Base-by-base conservation (phyloP, 2,113 vertebrate genomes). In the Alouatta palliata region DNA sequence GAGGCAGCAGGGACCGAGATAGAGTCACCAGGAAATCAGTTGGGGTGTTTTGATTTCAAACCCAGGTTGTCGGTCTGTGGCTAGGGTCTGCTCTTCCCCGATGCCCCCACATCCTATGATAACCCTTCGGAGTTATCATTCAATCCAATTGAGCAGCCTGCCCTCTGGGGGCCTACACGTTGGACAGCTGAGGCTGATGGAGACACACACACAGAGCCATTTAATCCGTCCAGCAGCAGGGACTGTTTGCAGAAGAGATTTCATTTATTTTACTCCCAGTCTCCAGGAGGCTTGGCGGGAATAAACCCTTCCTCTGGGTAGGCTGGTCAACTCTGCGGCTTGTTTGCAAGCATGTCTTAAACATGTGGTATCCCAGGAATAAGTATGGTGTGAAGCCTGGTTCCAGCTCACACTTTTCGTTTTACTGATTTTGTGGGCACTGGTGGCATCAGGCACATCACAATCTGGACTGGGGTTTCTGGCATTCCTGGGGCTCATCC, bases 161-260 rank as follows among this genome's bases (percentile, higher is more conserved):
- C 32, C 84, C 93, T 95, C 97, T 82, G 95, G 91, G 93, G 88
- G 70, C 85, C 95, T 75, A 35, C 10, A n/a, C 43, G 56, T 66
- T 68, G 77, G 93, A 84, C 49, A 81, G 91, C 76, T 25, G 95
- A 83, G 86, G 58, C 82, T 35, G 64, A 70, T 27, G 58, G 68
- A 61, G 23, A 85, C 91, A 13, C 27, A 45, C 89, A 52, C 75
- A 35, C 79, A 71, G 27, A 87, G 35, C 56, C 89, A 54, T 86
- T 91, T 91, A 93, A 94, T 95, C 88, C 81, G 91, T 87, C 86
- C 66, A 73, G 93, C 88, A 73, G 76, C 93, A 77, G 91, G 17
- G 90, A 25, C 88, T 88, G 91, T 89, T 94, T 81, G 73, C 27
- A 87, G 77, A 81, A n/a, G 43, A 3, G 83, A 83, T 95, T 94